A percentile compares a stretch with the other conserved stretches of the same genome.
Conservation (phyloP, 2,113 vertebrate genomes). For the Apteryx owenii region DNA sequence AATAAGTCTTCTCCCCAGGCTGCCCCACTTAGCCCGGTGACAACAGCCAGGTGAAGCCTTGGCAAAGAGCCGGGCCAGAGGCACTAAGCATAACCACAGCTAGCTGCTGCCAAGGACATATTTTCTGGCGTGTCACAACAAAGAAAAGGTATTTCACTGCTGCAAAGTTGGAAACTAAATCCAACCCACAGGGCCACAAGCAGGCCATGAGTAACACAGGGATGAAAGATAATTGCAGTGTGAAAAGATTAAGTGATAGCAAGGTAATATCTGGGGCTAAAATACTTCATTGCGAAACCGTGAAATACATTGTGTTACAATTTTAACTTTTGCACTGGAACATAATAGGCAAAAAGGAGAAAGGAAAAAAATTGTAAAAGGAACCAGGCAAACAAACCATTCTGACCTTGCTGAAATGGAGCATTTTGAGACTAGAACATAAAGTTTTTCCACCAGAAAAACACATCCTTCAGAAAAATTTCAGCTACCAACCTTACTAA, state of each 20-base stretch:
- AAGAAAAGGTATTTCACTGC: constrained; percentile 21
- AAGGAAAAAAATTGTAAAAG: neutral
- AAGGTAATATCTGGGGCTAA: neutral
- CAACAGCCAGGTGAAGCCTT: neutral
- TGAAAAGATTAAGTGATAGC: constrained; percentile 33
- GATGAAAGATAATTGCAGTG: constrained; percentile 39
- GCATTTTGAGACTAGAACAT: neutral
- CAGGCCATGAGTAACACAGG: constrained; percentile 9
- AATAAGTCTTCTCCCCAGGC: neutral
- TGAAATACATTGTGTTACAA: neutral
- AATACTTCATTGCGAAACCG: neutral
- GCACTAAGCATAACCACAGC: constrained; percentile 14
- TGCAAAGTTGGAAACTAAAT: constrained; percentile 40
- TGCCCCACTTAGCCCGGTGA: constrained; percentile 23
- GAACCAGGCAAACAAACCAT: neutral
- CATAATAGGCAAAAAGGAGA: neutral
- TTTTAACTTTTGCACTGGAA: constrained; percentile 6
- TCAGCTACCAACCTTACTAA: neutral
- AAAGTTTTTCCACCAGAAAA: neutral
- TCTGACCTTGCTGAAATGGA: constrained; percentile 3
- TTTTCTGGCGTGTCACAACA: constrained; percentile 29
- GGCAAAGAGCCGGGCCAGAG: constrained; percentile 9
- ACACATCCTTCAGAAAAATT: neutral
- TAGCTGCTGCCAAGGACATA: constrained; percentile 42
- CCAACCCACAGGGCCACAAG: constrained; percentile 11